These are phyloP conservation scores for Lates japonicus DNA, from an alignment of 2,797 vertebrate species.

Conservation along the genomic window DNA sequence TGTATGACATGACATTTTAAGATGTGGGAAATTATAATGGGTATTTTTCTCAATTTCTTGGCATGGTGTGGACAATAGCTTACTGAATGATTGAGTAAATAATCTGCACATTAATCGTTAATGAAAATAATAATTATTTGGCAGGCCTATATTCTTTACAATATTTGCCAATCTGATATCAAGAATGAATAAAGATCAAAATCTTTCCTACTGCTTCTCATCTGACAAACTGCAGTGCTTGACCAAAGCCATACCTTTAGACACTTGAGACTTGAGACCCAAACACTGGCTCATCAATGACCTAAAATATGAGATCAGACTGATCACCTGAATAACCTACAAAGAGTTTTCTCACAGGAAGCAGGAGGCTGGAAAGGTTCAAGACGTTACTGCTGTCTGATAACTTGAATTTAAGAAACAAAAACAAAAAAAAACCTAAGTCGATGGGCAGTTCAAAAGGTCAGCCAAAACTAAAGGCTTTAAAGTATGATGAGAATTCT, in stretches of 20 bases:
- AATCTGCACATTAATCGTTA: too few species aligned
- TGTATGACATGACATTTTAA: too few species aligned
- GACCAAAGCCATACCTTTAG: background rate
- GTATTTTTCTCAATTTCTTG: too few species aligned
- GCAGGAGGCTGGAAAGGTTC: conserved; percentile 6
- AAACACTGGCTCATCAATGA: background rate
- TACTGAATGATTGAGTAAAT: too few species aligned
- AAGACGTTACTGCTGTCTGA: conserved; percentile 19
- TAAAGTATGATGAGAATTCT: conserved; percentile 40
- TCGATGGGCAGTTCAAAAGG: conserved; percentile 34
- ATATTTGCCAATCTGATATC: background rate
- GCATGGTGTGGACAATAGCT: too few species aligned
- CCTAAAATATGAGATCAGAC: background rate
- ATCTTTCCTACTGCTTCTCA: background rate
- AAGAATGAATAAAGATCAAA: background rate
- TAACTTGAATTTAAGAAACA: conserved; percentile 13
- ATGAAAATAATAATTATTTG: too few species aligned
- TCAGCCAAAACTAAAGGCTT: conserved; percentile 31
- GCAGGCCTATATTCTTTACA: too few species aligned
- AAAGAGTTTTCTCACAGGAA: background rate
- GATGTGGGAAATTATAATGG: too few species aligned
- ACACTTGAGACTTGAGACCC: background rate
- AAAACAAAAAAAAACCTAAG: background rate
- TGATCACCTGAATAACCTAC: conserved; percentile 15
- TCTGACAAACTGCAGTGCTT: background rate